Conservation (phyloP, 2,888 invertebrate species). For the Lithophane ornitopus region DNA sequence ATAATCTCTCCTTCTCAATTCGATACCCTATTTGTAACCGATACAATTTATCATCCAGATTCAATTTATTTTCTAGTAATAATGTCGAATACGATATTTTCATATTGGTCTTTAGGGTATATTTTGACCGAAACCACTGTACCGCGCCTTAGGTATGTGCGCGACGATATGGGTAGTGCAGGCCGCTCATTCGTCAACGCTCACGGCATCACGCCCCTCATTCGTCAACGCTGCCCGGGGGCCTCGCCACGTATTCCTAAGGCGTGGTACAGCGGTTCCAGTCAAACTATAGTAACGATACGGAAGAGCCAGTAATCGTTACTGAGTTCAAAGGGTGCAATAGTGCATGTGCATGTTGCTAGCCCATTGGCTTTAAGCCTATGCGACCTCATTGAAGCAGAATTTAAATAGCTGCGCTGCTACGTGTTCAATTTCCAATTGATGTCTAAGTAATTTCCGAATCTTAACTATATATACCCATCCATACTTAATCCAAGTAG, state of each 20-base stretch:
- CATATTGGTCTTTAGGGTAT: not conserved
- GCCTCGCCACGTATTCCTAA: too few relatives aligned
- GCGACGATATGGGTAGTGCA: too few relatives aligned
- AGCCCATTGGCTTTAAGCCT: not conserved
- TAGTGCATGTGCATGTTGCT: slow-evolving; percentile 14
- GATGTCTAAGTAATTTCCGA: too few relatives aligned
- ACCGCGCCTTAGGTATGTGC: too few relatives aligned
- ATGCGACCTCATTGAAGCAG: not conserved
- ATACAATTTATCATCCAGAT: slow-evolving; percentile 19
- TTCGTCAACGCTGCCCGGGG: too few relatives aligned
- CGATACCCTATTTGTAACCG: slow-evolving; percentile 11
- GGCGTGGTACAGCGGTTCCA: too few relatives aligned
- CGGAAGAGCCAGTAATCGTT: not conserved
- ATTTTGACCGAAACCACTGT: too few relatives aligned
- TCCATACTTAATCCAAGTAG: too few relatives aligned
- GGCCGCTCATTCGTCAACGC: too few relatives aligned
- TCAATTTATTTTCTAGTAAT: slow-evolving; percentile 8
- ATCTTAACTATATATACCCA: too few relatives aligned
- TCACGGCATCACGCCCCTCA: too few relatives aligned
- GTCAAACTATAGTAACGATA: not conserved
- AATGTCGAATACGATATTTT: not conserved
- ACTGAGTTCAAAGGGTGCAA: slow-evolving; percentile 18
- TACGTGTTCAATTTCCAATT: not conserved
- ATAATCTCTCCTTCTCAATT: slow-evolving; percentile 6
- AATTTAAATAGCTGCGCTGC: too few relatives aligned